Evolutionary conservation across 2,797 vertebrate species (phyloP).

Genomic region (Oreochromis mossambicus): DNA sequence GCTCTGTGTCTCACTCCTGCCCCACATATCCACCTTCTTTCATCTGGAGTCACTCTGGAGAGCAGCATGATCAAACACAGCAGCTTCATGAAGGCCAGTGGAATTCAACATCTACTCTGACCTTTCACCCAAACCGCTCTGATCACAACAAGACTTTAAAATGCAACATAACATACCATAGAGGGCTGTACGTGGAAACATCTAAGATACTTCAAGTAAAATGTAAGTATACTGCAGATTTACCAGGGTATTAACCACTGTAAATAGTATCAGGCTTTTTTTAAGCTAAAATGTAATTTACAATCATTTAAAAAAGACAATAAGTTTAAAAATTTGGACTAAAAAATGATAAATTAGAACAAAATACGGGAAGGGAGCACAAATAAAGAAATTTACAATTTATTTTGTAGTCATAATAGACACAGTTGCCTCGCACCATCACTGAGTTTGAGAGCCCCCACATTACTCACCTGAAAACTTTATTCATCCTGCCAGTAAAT

Average conservation of each 20-base stretch:
- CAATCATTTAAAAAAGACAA: background rate
- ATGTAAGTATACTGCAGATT: slow-evolving; percentile 40
- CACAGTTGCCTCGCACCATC: no score
- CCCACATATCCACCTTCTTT: slow-evolving; percentile 53
- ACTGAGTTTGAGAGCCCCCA: no score
- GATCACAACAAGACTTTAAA: slow-evolving; percentile 49
- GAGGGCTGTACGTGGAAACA: background rate
- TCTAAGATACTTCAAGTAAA: slow-evolving; percentile 46
- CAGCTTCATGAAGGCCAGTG: slow-evolving; percentile 31
- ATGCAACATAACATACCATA: slow-evolving; percentile 45
- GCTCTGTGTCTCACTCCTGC: slow-evolving; percentile 65
- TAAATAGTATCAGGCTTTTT: background rate
- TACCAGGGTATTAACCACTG: background rate
- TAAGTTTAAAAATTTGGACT: no score
- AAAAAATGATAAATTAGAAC: no score
- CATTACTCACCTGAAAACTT: no score
- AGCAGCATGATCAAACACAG: background rate
- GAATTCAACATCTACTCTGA: slow-evolving; percentile 53
- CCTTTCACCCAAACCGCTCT: slow-evolving; percentile 26
- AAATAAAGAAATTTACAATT: no score
- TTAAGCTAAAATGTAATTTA: background rate
- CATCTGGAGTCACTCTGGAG: slow-evolving; percentile 65
- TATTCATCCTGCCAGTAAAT: no score
- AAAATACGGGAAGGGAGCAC: no score
- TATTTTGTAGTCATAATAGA: no score